phyloP scores from a whole-genome alignment of 1,140 invertebrate genomes.

The Chymomyza costata region DNA sequence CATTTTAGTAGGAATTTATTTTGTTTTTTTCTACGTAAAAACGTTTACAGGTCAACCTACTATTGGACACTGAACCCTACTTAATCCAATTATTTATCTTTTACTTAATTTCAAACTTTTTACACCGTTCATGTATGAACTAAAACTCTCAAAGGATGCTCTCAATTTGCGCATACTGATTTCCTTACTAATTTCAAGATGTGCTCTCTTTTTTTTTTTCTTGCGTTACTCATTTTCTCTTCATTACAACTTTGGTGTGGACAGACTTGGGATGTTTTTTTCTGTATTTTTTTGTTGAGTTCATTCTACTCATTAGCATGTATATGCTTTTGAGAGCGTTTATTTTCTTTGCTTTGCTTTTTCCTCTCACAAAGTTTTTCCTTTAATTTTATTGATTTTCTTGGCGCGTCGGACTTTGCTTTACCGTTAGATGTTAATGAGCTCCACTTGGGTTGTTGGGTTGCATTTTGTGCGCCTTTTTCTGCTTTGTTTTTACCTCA shows the following conservation, averaged over 20 bases:
- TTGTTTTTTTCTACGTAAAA: too few species aligned
- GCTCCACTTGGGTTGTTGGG: constrained; percentile 43
- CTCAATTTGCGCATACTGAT: too few species aligned
- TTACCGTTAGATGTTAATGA: constrained; percentile 53
- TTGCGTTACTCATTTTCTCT: constrained; percentile 20
- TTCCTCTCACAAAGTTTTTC: constrained; percentile 22
- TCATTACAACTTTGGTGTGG: constrained; percentile 20
- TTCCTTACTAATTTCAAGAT: constrained; percentile 38
- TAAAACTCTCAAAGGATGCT: too few species aligned
- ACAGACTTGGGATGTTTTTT: constrained; percentile 27
- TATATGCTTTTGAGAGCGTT: constrained; percentile 1
- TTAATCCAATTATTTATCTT: too few species aligned
- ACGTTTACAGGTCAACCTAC: too few species aligned
- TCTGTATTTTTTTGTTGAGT: constrained; percentile 31
- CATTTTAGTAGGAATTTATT: too few species aligned
- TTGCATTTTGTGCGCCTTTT: neutral
- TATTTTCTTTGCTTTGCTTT: constrained; percentile 5
- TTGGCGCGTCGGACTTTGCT: constrained; percentile 23
- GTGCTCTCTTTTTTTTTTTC: constrained; percentile 13
- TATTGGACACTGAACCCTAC: too few species aligned
- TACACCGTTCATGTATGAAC: too few species aligned
- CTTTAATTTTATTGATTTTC: constrained; percentile 71
- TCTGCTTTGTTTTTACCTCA: constrained; percentile 5
- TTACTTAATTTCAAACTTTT: too few species aligned
- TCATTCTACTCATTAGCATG: constrained; percentile 69